phyloP scores from a whole-genome alignment of 2,797 vertebrate species.

The Chelon labrosus region DNA sequence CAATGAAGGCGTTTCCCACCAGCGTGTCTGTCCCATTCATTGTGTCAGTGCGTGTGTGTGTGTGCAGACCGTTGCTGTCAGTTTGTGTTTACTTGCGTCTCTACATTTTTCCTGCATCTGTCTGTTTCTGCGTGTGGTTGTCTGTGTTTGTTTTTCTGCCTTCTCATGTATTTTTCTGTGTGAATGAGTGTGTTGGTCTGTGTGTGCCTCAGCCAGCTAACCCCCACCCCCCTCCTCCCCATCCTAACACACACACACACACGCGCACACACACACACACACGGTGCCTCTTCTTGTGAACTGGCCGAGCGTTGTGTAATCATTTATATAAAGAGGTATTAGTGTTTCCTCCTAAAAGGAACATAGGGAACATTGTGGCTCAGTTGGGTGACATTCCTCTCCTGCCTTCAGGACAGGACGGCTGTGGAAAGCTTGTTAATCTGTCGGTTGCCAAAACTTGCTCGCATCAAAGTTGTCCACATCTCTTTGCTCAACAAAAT shows the following conservation, averaged over 20 bases:
- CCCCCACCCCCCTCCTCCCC: neutral
- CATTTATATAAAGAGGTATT: slow-evolving; percentile 77
- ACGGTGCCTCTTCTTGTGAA: slow-evolving; percentile 30
- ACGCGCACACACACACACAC: slow-evolving; percentile 8
- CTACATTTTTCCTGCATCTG: slow-evolving; percentile 24
- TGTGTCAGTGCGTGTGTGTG: slow-evolving; percentile 16
- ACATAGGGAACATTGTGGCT: slow-evolving; percentile 61
- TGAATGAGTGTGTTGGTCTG: slow-evolving; percentile 23
- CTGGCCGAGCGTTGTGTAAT: slow-evolving; percentile 69
- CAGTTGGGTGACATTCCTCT: slow-evolving; percentile 62
- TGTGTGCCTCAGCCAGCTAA: slow-evolving; percentile 18
- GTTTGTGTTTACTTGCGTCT: slow-evolving; percentile 49
- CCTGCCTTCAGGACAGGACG: slow-evolving; percentile 34
- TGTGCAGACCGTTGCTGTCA: slow-evolving; percentile 23
- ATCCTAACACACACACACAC: neutral
- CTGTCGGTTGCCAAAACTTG: slow-evolving; percentile 28
- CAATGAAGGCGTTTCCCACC: slow-evolving; percentile 50
- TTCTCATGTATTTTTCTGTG: slow-evolving; percentile 44
- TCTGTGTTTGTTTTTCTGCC: slow-evolving; percentile 55
- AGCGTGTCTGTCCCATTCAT: slow-evolving; percentile 18
- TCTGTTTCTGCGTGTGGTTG: slow-evolving; percentile 25
- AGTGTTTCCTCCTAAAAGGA: slow-evolving; percentile 65
- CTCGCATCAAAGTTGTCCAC: slow-evolving; percentile 35
- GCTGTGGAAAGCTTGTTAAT: slow-evolving; percentile 45
- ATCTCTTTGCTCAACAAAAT: slow-evolving; percentile 20